Percentiles rank a stretch among this genome's conserved stretches.
Conservation (phyloP, 2,113 vertebrate species). For the Eulemur rufifrons region DNA sequence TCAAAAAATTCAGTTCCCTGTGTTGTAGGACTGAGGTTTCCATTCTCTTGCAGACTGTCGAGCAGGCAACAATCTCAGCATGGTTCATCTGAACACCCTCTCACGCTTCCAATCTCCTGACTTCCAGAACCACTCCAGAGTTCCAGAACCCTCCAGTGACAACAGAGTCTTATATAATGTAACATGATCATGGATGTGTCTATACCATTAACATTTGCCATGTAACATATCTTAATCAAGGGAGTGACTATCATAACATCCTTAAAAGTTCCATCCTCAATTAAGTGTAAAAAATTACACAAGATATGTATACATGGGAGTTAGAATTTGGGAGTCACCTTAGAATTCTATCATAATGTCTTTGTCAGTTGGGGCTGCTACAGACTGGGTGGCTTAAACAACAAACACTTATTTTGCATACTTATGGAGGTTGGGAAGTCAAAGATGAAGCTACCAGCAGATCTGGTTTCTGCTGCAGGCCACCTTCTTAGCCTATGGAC, state of each 20-base stretch:
- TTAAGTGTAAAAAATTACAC: background rate
- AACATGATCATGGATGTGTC: background rate
- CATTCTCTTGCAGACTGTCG: background rate
- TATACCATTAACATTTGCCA: background rate
- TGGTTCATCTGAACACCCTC: background rate
- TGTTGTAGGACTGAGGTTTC: background rate
- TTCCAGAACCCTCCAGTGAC: too few species aligned
- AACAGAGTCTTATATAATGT: background rate
- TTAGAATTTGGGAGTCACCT: background rate
- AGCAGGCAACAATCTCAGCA: background rate
- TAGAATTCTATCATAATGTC: background rate
- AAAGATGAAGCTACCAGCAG: background rate
- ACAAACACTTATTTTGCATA: background rate
- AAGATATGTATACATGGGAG: background rate
- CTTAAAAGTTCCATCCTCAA: background rate
- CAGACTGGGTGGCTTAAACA: background rate
- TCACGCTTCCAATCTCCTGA: background rate
- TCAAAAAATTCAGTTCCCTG: background rate
- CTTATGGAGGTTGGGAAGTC: background rate
- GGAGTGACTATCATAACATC: background rate
- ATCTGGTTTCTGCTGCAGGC: background rate
- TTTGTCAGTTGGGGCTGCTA: background rate
- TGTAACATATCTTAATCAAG: background rate
- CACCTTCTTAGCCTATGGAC: background rate
- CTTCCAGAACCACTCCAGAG: background rate